Conservation (phyloP, 2,797 vertebrate genomes). For the Limosa lapponica region DNA sequence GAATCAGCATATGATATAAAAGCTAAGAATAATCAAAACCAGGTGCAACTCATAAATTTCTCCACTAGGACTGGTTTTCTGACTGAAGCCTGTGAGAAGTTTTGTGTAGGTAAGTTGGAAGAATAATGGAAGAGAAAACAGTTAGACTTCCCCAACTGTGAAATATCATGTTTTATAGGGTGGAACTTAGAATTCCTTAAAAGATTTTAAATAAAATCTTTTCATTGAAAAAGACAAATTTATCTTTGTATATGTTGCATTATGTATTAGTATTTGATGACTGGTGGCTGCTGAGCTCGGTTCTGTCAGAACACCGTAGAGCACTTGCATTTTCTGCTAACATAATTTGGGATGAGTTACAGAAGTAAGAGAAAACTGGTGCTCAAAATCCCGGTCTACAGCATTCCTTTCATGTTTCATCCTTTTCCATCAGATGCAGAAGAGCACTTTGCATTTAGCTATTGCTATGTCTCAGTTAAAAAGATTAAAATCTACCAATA, state of each 20-base stretch:
- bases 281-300: background rate
- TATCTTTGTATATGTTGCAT: background rate
- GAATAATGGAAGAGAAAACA: background rate
- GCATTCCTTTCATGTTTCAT: background rate
- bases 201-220: background rate
- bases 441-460: background rate
- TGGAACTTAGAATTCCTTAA: background rate
- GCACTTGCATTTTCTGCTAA: background rate
- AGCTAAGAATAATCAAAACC: background rate
- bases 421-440: background rate
- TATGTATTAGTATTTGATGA: background rate
- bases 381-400: background rate
- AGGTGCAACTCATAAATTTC: background rate
- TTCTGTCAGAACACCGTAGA: background rate
- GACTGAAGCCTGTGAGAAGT: background rate
- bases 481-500: background rate
- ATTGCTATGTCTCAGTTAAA: background rate
- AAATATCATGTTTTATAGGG: background rate
- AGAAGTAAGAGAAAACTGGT: background rate
- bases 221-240: background rate
- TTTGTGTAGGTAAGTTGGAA: background rate
- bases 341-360: background rate
- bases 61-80: background rate
- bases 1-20: background rate
- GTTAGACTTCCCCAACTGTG: background rate